Conservation (phyloP, 1,140 invertebrate species). For the Drosophila sucinea region DNA sequence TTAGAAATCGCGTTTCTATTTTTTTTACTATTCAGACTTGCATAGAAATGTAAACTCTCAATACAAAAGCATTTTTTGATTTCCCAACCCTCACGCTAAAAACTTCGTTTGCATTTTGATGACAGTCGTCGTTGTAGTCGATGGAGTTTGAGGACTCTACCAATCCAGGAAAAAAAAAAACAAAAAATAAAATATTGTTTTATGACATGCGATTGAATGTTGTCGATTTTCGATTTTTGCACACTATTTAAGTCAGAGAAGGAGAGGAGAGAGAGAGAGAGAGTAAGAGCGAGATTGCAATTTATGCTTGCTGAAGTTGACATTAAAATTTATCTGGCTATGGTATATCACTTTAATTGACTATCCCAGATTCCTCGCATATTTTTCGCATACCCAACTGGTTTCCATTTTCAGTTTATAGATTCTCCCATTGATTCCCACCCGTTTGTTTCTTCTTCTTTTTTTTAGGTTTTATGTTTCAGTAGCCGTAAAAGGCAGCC, state of each 20-base stretch:
- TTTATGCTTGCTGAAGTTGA: conserved; percentile 53
- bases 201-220: conserved; percentile 79
- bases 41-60: conserved; percentile 41
- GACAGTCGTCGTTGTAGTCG: conserved; percentile 58
- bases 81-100: conserved; percentile 25
- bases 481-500: conserved; percentile 74
- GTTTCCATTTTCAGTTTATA: conserved; percentile 26
- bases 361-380: conserved; percentile 8
- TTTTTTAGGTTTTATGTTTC: conserved; percentile 46
- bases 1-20: conserved; percentile 29
- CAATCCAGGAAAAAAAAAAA: conserved; percentile 15
- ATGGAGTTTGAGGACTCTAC: conserved; percentile 16
- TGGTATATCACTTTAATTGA: conserved; percentile 15
- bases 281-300: background rate
- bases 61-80: conserved; percentile 59
- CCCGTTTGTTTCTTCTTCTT: conserved; percentile 16
- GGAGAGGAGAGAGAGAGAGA: conserved; percentile 20
- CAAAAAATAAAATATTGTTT: conserved; percentile 57
- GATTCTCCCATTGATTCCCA: conserved; percentile 11
- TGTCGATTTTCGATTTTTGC: conserved; percentile 58
- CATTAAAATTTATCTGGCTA: conserved; percentile 48
- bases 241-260: background rate
- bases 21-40: conserved; percentile 36
- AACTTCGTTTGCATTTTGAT: conserved; percentile 81
- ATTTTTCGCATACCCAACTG: conserved; percentile 23